Evolutionary conservation across 2,888 invertebrate genomes (phyloP), one percentile per base, ranked within the genome.

Genomic region (Erpobdella octoculata): DNA sequence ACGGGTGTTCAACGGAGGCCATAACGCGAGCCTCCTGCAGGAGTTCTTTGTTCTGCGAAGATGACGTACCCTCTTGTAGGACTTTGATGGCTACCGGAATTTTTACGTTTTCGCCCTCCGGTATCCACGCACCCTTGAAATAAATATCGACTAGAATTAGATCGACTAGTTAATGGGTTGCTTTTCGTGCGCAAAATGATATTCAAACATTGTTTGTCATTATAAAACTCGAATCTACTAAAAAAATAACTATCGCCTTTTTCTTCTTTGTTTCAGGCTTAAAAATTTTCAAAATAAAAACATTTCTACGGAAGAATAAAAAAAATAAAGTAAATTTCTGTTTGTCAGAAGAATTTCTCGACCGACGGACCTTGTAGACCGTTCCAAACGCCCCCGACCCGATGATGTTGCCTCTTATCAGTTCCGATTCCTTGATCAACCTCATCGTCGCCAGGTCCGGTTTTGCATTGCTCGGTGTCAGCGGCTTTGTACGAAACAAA

Each of bases 61-160:
- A 91, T 33, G 85, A 84, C 2, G 84, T 84, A 0, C 70, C 90
- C 81, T 94, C 94, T 77, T 92, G 88, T 1, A 97, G 84, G 18
- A 95, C 93, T 85, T 97, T 97, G 73, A 96, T 95, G n/a, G 96
- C 96, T 0, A 97, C 96, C 0, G 96, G 96, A 75, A 96, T 92
- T 74, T 81, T 82, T 18, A 82, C 79, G 74, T 81, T 80, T 71
- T 83, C 82, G 25, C 80, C 80, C 6, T 78, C 78, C 0, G 83
- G 83, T 36, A 81, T 79, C 82, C 82, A 82, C 64, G 81, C 79
- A 12, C 83, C 82, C 81, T 83, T 53, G 33, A 25, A 21, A 36
- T 65, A n/a, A 2, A 59, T 25, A 28, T 59, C 15, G 46, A 41
- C 12, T 41, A 41, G n/a, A n/a, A n/a, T n/a, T n/a, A n/a, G n/a